Conservation (phyloP, 1,140 invertebrate species). For the Panulirus ornatus region DNA sequence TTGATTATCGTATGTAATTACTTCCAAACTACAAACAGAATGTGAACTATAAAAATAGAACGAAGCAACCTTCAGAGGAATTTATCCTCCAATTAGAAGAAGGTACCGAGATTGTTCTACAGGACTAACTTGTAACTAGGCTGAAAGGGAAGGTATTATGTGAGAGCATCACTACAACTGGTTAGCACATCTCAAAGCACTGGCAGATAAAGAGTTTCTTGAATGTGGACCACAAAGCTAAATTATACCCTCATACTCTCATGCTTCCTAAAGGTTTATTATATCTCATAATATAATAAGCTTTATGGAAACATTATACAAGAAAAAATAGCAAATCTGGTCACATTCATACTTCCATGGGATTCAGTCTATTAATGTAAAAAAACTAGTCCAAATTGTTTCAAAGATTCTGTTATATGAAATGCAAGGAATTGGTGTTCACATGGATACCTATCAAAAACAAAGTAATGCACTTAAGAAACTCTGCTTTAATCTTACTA, state of each 20-base stretch:
- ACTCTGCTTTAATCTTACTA: not conserved
- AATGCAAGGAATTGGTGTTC: not conserved
- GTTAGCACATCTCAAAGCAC: constrained; percentile 64
- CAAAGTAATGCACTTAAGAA: not conserved
- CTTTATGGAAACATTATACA: not conserved
- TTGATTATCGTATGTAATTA: not conserved
- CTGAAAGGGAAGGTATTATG: constrained; percentile 62
- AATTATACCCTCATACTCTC: not conserved
- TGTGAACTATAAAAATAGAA: constrained; percentile 2
- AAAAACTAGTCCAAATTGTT: not conserved
- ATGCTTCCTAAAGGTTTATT: not conserved
- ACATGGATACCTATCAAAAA: not conserved
- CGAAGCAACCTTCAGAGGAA: not conserved
- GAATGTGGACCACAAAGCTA: constrained; percentile 34
- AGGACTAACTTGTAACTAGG: constrained; percentile 49
- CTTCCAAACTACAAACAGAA: not conserved
- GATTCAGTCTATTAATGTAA: not conserved
- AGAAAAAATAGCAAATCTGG: constrained; percentile 3
- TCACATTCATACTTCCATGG: constrained; percentile 26
- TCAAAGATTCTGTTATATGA: not conserved
- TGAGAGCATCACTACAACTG: constrained; percentile 64
- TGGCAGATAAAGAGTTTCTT: constrained; percentile 30
- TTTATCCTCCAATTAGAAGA: not conserved
- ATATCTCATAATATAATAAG: not conserved
- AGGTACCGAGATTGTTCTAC: constrained; percentile 30